phyloP scores from a whole-genome alignment of 2,113 vertebrate genomes.

The Syrmaticus mikado region DNA sequence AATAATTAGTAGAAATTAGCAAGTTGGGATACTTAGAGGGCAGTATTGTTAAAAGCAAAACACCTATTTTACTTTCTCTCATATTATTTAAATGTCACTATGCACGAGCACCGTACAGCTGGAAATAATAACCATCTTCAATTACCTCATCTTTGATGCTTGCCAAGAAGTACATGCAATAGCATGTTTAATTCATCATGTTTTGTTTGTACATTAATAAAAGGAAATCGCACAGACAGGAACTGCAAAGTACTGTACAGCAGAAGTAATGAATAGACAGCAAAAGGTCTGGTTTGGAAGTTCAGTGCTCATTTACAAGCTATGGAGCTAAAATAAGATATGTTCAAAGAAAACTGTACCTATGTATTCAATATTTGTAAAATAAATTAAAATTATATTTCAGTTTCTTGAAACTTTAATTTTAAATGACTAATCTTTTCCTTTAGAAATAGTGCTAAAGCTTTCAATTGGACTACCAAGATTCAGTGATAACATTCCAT shows the following conservation, averaged over 20 bases:
- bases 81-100: slow-evolving; percentile 63
- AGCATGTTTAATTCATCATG: slow-evolving; percentile 76
- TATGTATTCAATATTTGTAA: background rate
- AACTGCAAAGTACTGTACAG: slow-evolving; percentile 30
- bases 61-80: slow-evolving; percentile 54
- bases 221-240: slow-evolving; percentile 71
- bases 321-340: slow-evolving; percentile 2
- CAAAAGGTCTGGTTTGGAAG: slow-evolving; percentile 25
- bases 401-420: background rate
- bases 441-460: background rate
- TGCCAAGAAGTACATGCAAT: slow-evolving; percentile 72
- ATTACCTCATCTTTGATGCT: slow-evolving; percentile 73
- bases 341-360: background rate
- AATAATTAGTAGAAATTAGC: slow-evolving; percentile 44
- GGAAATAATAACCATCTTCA: slow-evolving; percentile 73
- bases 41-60: slow-evolving; percentile 42
- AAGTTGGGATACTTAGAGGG: slow-evolving; percentile 35
- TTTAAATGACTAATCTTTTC: background rate
- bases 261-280: slow-evolving; percentile 43
- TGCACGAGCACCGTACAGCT: slow-evolving; percentile 50
- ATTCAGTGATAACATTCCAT: background rate
- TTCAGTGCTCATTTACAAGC: slow-evolving; percentile 12
- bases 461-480: background rate
- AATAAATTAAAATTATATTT: background rate
- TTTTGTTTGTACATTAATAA: slow-evolving; percentile 77